phyloP scores from a whole-genome alignment of 2,888 invertebrate genomes.

The Agriopis aurantiaria region DNA sequence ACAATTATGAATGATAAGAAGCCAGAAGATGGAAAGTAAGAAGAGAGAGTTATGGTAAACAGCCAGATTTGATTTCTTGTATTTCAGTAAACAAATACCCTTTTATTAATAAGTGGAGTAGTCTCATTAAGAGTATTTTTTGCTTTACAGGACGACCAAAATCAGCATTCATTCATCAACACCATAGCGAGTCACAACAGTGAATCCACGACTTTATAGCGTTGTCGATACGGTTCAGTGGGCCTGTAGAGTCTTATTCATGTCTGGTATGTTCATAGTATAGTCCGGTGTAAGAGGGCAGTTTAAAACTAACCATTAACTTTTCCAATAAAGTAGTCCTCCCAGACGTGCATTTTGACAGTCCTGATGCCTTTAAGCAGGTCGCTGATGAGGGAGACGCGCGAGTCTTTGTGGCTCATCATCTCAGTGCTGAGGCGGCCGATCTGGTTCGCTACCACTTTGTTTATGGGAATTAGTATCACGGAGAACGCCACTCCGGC shows the following conservation, averaged over 20 bases:
- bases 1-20: background rate
- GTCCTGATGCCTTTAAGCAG: constrained; percentile 94
- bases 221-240: no score
- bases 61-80: background rate
- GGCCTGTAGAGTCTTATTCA: no score
- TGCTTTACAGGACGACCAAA: no score
- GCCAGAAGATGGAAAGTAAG: no score
- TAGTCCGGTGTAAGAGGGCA: no score
- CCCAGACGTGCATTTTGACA: constrained; percentile 98
- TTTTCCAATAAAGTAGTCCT: constrained; percentile 92
- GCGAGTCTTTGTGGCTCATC: constrained; percentile 96
- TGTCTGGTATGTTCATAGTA: no score
- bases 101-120: no score
- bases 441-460: constrained; percentile 95
- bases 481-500: constrained; percentile 95
- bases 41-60: no score
- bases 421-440: constrained; percentile 93
- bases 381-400: constrained; percentile 95
- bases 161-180: no score
- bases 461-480: constrained; percentile 96
- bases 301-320: constrained; percentile 86
- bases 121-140: no score
- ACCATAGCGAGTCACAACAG: no score
- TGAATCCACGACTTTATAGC: no score
- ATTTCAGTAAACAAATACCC: background rate